A percentile compares a stretch with the other conserved stretches of the same genome.
Conservation (phyloP, 2,888 invertebrate genomes). For the Chaetogeoica ovagalla region DNA sequence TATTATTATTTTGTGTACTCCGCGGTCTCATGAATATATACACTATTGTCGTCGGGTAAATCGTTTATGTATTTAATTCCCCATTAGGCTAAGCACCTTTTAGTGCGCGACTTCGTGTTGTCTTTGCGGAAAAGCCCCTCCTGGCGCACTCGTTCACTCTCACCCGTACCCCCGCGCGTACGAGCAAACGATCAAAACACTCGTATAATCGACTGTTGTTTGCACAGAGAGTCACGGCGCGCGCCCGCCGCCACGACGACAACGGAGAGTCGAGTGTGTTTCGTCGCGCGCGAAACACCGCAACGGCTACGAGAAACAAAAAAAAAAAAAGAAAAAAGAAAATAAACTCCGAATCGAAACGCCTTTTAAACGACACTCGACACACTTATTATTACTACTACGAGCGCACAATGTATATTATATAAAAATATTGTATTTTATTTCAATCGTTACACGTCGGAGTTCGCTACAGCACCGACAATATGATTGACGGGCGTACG, state of each 20-base stretch:
- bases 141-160: conserved; percentile 11
- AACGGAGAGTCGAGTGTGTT: conserved; percentile 3
- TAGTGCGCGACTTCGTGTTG: conserved; percentile 46
- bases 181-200: conserved; percentile 37
- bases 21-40: neutral
- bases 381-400: too few relatives aligned
- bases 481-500: neutral
- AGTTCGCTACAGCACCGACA: too few relatives aligned
- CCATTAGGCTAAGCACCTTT: conserved; percentile 51
- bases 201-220: conserved; percentile 49
- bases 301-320: neutral
- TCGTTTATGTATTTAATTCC: conserved; percentile 50
- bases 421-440: neutral
- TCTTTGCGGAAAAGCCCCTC: conserved; percentile 31
- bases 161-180: too few relatives aligned
- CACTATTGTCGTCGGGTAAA: conserved; percentile 18
- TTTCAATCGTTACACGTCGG: neutral
- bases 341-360: too few relatives aligned
- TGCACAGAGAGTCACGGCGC: conserved; percentile 18
- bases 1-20: neutral
- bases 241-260: conserved; percentile 27
- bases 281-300: neutral
- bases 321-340: conserved; percentile 18
- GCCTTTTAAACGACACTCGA: neutral
- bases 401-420: too few relatives aligned